phyloP scores from a whole-genome alignment of 2,113 vertebrate species.

The Neogobius melanostomus region DNA sequence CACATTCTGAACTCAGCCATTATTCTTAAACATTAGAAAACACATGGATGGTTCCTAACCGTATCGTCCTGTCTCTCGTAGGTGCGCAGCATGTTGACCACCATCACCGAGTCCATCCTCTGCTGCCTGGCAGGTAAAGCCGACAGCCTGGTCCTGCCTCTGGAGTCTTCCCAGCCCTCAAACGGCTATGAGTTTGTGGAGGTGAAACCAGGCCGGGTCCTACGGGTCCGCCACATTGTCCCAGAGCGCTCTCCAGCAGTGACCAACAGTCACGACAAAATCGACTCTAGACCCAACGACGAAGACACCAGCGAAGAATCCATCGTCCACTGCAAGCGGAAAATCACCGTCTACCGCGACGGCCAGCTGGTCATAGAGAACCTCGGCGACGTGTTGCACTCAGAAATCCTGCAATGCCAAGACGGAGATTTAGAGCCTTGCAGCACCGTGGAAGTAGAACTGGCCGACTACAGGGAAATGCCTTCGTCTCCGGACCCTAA shows the following conservation, averaged over 20 bases:
- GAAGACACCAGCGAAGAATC: slow-evolving; percentile 19
- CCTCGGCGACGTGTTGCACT: slow-evolving; percentile 83
- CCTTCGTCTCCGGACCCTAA: slow-evolving; percentile 66
- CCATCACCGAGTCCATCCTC: slow-evolving; percentile 88
- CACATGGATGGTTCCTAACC: neutral
- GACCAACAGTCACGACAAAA: slow-evolving; percentile 37
- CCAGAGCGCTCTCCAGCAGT: slow-evolving; percentile 58
- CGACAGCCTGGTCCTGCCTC: slow-evolving; percentile 83
- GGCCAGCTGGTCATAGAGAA: slow-evolving; percentile 96
- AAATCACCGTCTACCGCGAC: slow-evolving; percentile 91
- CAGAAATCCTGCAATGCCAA: slow-evolving; percentile 87
- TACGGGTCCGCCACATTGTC: slow-evolving; percentile 83
- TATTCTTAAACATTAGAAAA: neutral
- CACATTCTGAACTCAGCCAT: too few relatives aligned
- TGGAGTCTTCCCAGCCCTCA: slow-evolving; percentile 83
- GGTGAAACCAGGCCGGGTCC: slow-evolving; percentile 90
- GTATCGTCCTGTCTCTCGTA: slow-evolving; percentile 41
- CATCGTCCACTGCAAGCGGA: slow-evolving; percentile 88
- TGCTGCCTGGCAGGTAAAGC: slow-evolving; percentile 91
- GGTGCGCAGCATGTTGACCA: slow-evolving; percentile 85
- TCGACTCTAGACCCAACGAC: neutral
- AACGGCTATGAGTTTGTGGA: slow-evolving; percentile 93
- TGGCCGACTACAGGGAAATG: slow-evolving; percentile 75
- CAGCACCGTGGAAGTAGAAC: slow-evolving; percentile 82
- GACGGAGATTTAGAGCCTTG: slow-evolving; percentile 79